Base-by-base conservation (phyloP, 2,888 invertebrate genomes). In the Parnassius apollo region DNA sequence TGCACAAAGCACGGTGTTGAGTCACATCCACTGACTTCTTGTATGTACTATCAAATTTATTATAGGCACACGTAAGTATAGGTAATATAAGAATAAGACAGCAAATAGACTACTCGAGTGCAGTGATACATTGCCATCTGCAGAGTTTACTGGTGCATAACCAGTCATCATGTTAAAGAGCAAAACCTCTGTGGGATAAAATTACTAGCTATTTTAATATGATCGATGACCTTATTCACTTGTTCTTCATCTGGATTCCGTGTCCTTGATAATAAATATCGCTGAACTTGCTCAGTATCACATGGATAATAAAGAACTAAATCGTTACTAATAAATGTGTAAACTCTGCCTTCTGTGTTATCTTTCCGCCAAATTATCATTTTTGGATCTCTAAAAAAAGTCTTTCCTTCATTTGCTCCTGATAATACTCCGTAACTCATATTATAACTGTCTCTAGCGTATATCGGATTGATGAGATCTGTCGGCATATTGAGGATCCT, bases 261-360 rank as follows among this genome's bases (percentile, higher is more conserved):
- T 4, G 57, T 48, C 18, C 53, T 53, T 3, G 62, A 62, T 42
- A 62, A 13, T n/a, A 62, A 44, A 35, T 42, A 54, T 44, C 22
- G 22, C 11, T 13, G 50, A 10, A 13, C 48, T 13, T 13, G 35
- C n/a, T 11, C 12, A n/a, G 35, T 11, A 11, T 54, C 53, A 44
- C 62, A 62, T 0, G 10, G 42, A 10, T 44, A 42, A 35, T 48
- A 58, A 2, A 62, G 35, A 22, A 62, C 9, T 1, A 57, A 50
- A 35, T 54, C 44, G 18, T 62, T 44, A 42, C 18, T 53, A 1
- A 62, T 22, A 8, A 49, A 58, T n/a, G 11, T 58, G 13, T 62
- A 62, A 18, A 62, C 57, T 22, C 58, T 54, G 9, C 62, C 62
- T 54, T 58, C 62, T 13, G 49, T 49, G 25, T 62, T 58, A 2